phyloP scores from a whole-genome alignment of 2,113 vertebrate species.

The Etheostoma cragini region DNA sequence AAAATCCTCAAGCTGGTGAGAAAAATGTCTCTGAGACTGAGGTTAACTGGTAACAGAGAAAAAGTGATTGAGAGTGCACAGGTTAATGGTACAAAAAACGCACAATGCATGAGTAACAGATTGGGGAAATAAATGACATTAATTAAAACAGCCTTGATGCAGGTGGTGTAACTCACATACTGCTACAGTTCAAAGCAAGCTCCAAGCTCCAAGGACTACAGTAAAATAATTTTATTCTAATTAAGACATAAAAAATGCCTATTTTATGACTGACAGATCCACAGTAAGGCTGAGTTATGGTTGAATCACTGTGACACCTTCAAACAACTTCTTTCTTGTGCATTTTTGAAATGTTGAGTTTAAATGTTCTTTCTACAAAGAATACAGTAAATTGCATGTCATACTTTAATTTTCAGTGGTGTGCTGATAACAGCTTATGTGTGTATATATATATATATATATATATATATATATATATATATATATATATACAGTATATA shows the following conservation, averaged over 20 bases:
- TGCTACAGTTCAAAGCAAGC: slow-evolving; percentile 1
- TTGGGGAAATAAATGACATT: not conserved
- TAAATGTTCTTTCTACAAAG: not conserved
- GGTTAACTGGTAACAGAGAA: not conserved
- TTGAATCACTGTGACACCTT: not conserved
- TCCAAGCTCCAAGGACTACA: slow-evolving; percentile 2
- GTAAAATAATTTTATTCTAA: not conserved
- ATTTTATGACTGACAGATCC: not conserved
- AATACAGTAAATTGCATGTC: not conserved
- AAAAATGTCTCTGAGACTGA: slow-evolving; percentile 1
- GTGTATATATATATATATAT: no score
- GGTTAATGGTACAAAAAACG: not conserved
- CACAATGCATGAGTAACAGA: not conserved
- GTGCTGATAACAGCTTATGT: not conserved
- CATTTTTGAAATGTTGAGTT: not conserved
- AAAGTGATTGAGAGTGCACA: slow-evolving; percentile 1
- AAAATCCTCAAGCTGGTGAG: not conserved
- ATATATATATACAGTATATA: no score
- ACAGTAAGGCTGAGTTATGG: not conserved
- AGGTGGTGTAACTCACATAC: not conserved
- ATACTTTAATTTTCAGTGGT: not conserved
- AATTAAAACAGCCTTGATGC: not conserved
- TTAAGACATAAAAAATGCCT: not conserved
- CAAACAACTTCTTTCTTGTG: not conserved
- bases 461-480: no score